Conservation (phyloP, 2,113 vertebrate species). For the Vombatus ursinus region DNA sequence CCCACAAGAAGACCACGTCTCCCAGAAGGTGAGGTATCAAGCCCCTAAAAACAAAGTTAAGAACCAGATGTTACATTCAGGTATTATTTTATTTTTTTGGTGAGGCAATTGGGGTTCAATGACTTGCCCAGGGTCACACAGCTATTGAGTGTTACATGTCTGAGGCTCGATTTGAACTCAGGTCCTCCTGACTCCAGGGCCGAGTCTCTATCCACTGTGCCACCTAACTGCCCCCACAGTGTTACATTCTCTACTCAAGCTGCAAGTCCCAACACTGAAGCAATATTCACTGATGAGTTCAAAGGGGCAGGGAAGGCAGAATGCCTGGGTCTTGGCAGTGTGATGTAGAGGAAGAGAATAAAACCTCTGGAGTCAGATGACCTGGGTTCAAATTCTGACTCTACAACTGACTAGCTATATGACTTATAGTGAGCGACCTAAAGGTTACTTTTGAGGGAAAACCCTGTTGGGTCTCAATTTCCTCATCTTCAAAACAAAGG, state of each 20-base stretch:
- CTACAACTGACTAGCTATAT: not conserved
- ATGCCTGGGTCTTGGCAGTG: too few species aligned
- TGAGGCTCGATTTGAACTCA: too few species aligned
- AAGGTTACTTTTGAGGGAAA: not conserved
- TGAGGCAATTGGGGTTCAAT: too few species aligned
- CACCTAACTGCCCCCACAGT: not conserved
- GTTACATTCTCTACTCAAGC: not conserved
- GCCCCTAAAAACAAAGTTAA: conserved; percentile 84
- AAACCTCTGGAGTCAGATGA: not conserved
- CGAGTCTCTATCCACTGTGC: too few species aligned
- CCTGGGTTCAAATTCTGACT: not conserved
- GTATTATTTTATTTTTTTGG: too few species aligned
- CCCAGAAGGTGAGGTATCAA: conserved; percentile 91
- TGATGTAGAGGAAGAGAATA: not conserved
- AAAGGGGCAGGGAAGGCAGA: not conserved
- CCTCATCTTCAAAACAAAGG: not conserved
- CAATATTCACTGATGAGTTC: too few species aligned
- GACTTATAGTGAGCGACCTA: not conserved
- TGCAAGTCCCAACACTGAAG: not conserved
- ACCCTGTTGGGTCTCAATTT: not conserved
- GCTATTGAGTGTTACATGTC: too few species aligned
- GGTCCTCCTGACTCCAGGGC: too few species aligned
- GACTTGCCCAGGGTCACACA: too few species aligned
- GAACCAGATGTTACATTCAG: not conserved
- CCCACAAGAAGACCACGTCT: conserved; percentile 93